Base-by-base conservation (phyloP, 2,797 vertebrate genomes). In the Onychomys leucogaster region DNA sequence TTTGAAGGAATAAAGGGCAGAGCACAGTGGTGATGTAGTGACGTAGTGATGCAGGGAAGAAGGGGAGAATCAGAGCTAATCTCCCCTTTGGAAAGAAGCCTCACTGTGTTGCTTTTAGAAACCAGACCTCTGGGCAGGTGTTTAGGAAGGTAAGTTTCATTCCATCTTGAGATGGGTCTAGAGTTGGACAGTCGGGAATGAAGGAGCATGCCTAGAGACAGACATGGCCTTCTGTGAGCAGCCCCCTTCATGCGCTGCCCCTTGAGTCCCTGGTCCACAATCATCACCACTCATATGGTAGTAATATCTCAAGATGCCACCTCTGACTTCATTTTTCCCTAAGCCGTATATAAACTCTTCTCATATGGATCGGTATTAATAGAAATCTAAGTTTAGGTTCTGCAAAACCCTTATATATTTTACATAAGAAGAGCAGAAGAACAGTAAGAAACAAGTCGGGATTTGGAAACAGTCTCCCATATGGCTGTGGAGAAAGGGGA, bases 351-450 rank as follows among this genome's bases (percentile, higher is more conserved):
- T 43, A 86, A 87, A 83, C 80, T 43, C 7, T 83, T 85, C 52
- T 86, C 85, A 57, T 37, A 34, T 71, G 71, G 59, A 57, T 10
- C 17, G 52, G 13, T 87, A 25, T 81, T 76, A 75, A 83, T 46
- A 90, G n/a, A 80, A 75, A 52, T 87, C 16, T 80, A 9, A 78
- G 43, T 76, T 46, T 87, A 43, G 90, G 87, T 91, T 76, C 71
- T 49, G 84, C 27, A 67, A 86, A 91, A 59, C 12, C 9, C 76
- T 4, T 61, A 17, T 76, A n/a, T 91, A 12, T 67, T 90, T 90
- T 52, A n/a, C 63, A 3, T 77, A 81, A 81, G 73, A 32, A 23
- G 32, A 43, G 29, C 12, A n/a, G 73, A 46, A 10, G 55, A 37
- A 55, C 0, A 13, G 55, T 34, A 41, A 55, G 65, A 55, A 87